Conservation (phyloP, 37 sponge, comb jelly and placozoan species). For the Theonella swinhoei region DNA sequence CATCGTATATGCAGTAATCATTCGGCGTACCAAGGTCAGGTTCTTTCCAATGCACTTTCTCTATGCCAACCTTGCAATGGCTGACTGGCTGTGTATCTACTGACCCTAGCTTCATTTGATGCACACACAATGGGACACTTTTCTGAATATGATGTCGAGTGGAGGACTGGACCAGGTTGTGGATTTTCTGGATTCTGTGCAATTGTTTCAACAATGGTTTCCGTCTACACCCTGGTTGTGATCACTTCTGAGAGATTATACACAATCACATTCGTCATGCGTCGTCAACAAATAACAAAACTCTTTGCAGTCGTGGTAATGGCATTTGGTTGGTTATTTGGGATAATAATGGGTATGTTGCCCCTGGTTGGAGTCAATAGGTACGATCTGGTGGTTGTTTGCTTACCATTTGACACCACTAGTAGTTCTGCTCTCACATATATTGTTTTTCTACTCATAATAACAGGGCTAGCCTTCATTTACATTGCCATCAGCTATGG, state of each 20-base stretch:
- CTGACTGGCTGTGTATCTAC: constrained; percentile 72
- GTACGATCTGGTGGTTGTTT: constrained; percentile 51
- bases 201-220: constrained; percentile 50
- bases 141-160: constrained; percentile 30
- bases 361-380: constrained; percentile 52
- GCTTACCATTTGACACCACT: constrained; percentile 60
- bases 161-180: constrained; percentile 64
- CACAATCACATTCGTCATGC: constrained; percentile 40
- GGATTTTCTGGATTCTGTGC: constrained; percentile 74
- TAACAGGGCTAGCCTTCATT: constrained; percentile 51
- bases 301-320: constrained; percentile 9
- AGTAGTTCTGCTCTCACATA: constrained; percentile 15
- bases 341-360: constrained; percentile 41
- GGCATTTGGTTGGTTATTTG: constrained; percentile 56
- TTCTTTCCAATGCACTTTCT: constrained; percentile 34
- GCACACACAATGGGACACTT: constrained; percentile 44
- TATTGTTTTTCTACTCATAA: constrained; percentile 38
- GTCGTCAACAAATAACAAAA: constrained; percentile 4
- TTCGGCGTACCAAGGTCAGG: not conserved
- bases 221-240: constrained; percentile 56
- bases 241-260: constrained; percentile 71
- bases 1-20: constrained; percentile 8
- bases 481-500: constrained; percentile 51
- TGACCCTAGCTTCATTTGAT: constrained; percentile 58
- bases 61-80: constrained; percentile 67